Base-by-base conservation (phyloP, 2,888 invertebrate genomes). In the Melinopterus prodromus region DNA sequence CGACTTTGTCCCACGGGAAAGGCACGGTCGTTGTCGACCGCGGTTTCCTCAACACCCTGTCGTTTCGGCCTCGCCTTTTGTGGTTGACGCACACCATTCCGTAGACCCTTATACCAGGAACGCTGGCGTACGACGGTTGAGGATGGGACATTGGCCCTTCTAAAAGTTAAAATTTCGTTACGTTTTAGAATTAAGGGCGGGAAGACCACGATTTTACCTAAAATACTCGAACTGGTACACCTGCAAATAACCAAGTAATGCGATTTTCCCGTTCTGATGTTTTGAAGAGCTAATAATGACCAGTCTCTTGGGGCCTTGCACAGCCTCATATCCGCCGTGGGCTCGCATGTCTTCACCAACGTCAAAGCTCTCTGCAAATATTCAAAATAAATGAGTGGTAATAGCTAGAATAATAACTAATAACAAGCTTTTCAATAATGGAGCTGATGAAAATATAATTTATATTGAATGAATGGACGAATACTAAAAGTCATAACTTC, bases 141-240 rank as follows among this genome's bases (percentile, higher is more conserved):
- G 97, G 97, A 88, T 98, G 98, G 9, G 96, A 96, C 94, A 97
- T 96, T 78, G 98, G 98, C 14, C 97, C 98, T 90, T 97, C 97
- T 97, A 91, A 38, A 87, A 87, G 14, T 26, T 16, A 69, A 16
- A 37, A 69, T 15, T 14, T 9, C 6, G 36, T 36, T 38, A 16
- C 6, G 16, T 77, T 80, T n/a, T 71, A 70, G 35, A 78, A 26
- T 16, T 14, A 14, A 70, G 26, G 71, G 69, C 15, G 76, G 14
- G 71, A 71, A 26, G 15, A 80, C 36, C 36, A 15, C n/a, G 35
- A 69, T 70, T 7, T 76, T 91, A 97, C 96, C 96, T 88, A 98
- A 92, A 87, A 95, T 93, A 86, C 95, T 95, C 84, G 94, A 93
- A 85, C 95, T 95, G 1, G 97, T 96, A 90, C 98, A 98, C 85